Percentiles rank a stretch among this genome's conserved stretches.
Conservation (phyloP, 1,140 invertebrate genomes). For the Drusus annulatus region DNA sequence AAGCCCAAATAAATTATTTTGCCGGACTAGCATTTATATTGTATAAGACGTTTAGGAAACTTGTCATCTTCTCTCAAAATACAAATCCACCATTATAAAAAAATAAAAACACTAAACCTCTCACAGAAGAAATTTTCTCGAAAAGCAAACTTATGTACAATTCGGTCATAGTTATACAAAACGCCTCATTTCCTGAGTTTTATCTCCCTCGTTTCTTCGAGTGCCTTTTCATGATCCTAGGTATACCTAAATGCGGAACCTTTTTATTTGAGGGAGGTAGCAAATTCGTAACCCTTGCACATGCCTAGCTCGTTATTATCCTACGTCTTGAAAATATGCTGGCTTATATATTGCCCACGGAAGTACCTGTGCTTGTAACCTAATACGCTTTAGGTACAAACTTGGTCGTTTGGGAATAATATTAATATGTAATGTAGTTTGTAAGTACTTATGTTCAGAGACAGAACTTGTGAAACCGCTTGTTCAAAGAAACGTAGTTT, state of each 20-base stretch:
- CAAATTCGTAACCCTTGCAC: slow-evolving; percentile 17
- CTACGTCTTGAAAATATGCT: slow-evolving; percentile 11
- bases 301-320: not conserved
- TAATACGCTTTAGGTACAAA: slow-evolving; percentile 7
- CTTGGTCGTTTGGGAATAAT: slow-evolving; percentile 25
- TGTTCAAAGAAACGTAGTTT: too few species aligned
- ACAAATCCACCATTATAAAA: too few species aligned
- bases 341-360: slow-evolving; percentile 6
- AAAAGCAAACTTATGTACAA: too few species aligned
- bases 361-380: slow-evolving; percentile 11
- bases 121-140: too few species aligned
- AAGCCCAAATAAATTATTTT: too few species aligned
- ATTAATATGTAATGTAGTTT: not conserved
- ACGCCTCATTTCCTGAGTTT: slow-evolving; percentile 10
- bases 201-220: not conserved
- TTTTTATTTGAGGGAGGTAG: slow-evolving; percentile 6
- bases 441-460: too few species aligned
- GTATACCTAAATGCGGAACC: slow-evolving; percentile 14
- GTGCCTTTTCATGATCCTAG: slow-evolving; percentile 14
- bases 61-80: too few species aligned
- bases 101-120: too few species aligned
- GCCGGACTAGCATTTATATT: too few species aligned
- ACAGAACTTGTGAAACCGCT: too few species aligned
- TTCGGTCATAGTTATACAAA: not conserved
- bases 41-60: too few species aligned